Base-by-base conservation (phyloP, 2,888 invertebrate species). In the Troglohyphantes excavatus region DNA sequence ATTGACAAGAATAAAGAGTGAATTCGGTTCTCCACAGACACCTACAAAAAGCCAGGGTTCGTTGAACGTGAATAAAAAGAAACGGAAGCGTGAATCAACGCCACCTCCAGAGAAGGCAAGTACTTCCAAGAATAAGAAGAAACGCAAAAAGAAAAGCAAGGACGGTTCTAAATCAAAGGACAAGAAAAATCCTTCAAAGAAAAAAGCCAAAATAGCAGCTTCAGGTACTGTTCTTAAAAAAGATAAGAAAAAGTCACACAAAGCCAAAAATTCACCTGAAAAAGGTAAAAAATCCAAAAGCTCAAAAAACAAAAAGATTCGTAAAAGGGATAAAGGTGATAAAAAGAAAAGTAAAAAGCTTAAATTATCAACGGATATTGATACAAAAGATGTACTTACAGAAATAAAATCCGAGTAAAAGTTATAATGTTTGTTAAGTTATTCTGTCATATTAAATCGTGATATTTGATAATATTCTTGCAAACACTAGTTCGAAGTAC, bases 191-290 rank as follows among this genome's bases (percentile, higher is more conserved):
- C 17, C 29, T 11, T 59, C 29, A 13, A 65, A 65, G 63, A 78
- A 43, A 23, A 78, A 78, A 26, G 43, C 26, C 7, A 78, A 65
- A 78, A 9, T 78, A 17, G 11, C 23, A 17, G 43, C 65, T 26
- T 26, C 78, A n/a, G 78, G 78, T 26, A 17, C n/a, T 27, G 21
- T 68, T 17, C 67, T 67, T 19, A 68, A 67, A 68, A 81, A 81
- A 29, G 79, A 81, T 9, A 79, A 65, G 19, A 76, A 78, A 65
- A 78, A 78, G 7, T 73, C 39, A 0, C 17, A 23, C 26, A 65
- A 17, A 33, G 33, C 17, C n/a, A 53, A 53, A 23, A 59, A 75
- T 27, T 59, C 53, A n/a, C 17, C 53, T 5, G 17, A 53, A 27
- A 27, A 59, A 39, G 59, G 11, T 19, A 21, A 76, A n/a, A 27